Evolutionary conservation across 2,888 invertebrate species (phyloP), one percentile per base, ranked within the genome.

Genomic region (Drosophila borborema): DNA sequence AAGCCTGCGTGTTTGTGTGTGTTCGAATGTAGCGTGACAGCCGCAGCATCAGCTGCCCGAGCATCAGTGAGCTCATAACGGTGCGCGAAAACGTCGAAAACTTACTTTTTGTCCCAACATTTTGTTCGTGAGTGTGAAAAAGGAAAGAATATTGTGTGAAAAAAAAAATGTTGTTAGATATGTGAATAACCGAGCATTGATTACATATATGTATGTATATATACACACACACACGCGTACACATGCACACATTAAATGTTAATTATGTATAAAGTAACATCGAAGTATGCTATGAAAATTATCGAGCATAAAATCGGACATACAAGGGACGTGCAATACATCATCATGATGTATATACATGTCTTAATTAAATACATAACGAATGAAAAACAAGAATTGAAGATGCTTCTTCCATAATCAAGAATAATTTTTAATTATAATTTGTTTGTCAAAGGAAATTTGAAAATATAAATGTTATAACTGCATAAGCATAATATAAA

Each of bases 1-100:
- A 16, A 28, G 6, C 6, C 28, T n/a, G 40, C 40, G 46, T 23
- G 28, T 55, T 40, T 61, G 40, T 31, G 12, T 18, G 38, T 66
- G 73, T 64, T 34, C 53, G 69, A 45, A 54, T 68, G 72, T 58
- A 79, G 79, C 75, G 75, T 72, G 80, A 72, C 80, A 73, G 73
- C 67, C 80, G 55, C 79, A 79, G 80, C 79, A 80, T 79, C 79
- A 76, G 80, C 80, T 80, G 78, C 73, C 76, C 56, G 59, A 80
- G 70, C 70, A 60, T 73, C 70, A 80, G 80, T 80, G 79, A 78
- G 79, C 78, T 78, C 78, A 79, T 78, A 78, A 78, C 79, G 72
- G 75, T 78, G 67, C 75, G 75, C 61, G 72, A 75, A 66, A 76
- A 67, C 70, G 75, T 72, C 71, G 58, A 72, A 77, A 75, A 65